These are phyloP conservation scores for Lasioglossum marginatum DNA, from an alignment of 2,888 invertebrate genomes.

Conservation along the genomic window DNA sequence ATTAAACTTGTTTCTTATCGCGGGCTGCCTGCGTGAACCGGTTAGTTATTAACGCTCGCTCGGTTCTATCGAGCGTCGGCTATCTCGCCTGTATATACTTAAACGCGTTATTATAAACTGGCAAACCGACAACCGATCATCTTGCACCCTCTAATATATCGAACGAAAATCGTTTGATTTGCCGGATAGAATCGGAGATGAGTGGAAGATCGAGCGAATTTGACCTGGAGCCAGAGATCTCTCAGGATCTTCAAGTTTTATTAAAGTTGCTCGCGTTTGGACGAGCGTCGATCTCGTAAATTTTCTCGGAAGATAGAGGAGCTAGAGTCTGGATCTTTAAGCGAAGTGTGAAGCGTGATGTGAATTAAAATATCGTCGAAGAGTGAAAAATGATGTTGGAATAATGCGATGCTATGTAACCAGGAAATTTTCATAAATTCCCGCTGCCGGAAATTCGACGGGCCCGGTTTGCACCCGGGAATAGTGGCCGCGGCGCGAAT, in stretches of 20 bases:
- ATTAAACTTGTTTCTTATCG: conserved; percentile 42
- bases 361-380: neutral
- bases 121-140: neutral
- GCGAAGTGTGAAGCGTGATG: too few relatives aligned
- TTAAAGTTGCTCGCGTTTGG: neutral
- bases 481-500: conserved; percentile 29
- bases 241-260: neutral
- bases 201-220: neutral
- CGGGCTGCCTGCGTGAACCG: conserved; percentile 23
- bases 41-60: conserved; percentile 33
- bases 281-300: neutral
- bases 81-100: conserved; percentile 1
- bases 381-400: neutral
- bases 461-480: neutral
- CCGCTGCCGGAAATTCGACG: neutral
- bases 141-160: neutral
- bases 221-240: neutral
- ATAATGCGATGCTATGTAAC: neutral
- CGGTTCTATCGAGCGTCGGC: neutral
- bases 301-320: neutral
- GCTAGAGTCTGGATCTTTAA: neutral
- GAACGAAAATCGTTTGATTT: neutral
- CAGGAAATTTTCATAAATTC: conserved; percentile 6
- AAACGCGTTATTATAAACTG: neutral
- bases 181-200: neutral